phyloP scores from a whole-genome alignment of 2,797 vertebrate genomes.

The Sebastes vulpes region DNA sequence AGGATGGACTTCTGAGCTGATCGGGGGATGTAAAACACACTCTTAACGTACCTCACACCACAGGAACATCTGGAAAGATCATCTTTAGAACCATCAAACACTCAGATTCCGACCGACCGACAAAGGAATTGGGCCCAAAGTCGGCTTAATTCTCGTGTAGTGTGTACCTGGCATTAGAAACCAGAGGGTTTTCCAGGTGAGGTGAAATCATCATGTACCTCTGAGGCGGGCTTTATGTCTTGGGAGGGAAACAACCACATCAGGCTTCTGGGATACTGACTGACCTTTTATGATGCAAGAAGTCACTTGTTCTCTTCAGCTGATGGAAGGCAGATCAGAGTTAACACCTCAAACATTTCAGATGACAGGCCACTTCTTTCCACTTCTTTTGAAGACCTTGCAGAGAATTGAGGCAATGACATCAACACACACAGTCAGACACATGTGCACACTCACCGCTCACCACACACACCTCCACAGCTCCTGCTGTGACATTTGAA shows the following conservation, averaged over 20 bases:
- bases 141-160: no score
- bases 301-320: not conserved
- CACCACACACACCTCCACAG: conserved; percentile 12
- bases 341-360: not conserved
- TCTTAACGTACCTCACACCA: no score
- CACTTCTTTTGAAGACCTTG: conserved; percentile 9
- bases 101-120: no score
- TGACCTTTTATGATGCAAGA: conserved; percentile 24
- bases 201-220: not conserved
- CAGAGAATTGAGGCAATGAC: conserved; percentile 16
- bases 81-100: no score
- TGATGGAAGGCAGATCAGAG: not conserved
- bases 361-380: conserved; percentile 9
- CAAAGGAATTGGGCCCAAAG: no score
- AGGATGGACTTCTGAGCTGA: no score
- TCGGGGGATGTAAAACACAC: no score
- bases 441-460: not conserved
- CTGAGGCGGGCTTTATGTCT: not conserved
- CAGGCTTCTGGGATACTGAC: conserved; percentile 7
- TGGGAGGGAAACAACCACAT: conserved; percentile 33
- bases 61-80: no score
- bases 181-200: conserved; percentile 9
- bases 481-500: conserved; percentile 74
- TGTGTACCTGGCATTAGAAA: not conserved
- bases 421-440: not conserved